Percentiles rank a stretch among this genome's conserved stretches.
Conservation (phyloP, 2,113 vertebrate genomes). For the Hemichromis elongatus region DNA sequence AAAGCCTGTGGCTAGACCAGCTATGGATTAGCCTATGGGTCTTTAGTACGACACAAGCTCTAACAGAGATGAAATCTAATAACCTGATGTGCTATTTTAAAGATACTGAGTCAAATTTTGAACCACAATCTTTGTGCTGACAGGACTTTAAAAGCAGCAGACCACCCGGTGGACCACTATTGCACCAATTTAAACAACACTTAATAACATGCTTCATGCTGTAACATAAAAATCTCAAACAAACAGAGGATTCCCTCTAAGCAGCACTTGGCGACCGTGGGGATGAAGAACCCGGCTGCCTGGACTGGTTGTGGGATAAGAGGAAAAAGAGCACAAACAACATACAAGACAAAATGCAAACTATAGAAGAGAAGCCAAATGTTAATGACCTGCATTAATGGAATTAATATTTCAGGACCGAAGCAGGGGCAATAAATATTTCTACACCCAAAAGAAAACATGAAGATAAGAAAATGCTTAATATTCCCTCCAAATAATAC, state of each 20-base stretch:
- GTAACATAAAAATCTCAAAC: background rate
- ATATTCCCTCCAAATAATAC: background rate
- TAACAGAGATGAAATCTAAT: background rate
- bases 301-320: background rate
- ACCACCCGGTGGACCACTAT: background rate
- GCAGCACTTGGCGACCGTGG: background rate
- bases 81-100: background rate
- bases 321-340: background rate
- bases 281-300: rapidly evolving
- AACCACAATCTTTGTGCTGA: background rate
- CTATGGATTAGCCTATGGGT: background rate
- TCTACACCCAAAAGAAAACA: background rate
- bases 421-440: background rate
- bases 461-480: background rate
- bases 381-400: background rate
- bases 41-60: background rate
- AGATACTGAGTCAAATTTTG: background rate
- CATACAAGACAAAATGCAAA: background rate
- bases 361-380: background rate
- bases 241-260: background rate
- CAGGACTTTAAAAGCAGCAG: background rate
- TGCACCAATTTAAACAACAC: background rate
- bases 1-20: background rate
- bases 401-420: rapidly evolving
- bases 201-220: background rate